Base-by-base conservation (phyloP, 2,888 invertebrate genomes). In the Tryphoninae sp. region DNA sequence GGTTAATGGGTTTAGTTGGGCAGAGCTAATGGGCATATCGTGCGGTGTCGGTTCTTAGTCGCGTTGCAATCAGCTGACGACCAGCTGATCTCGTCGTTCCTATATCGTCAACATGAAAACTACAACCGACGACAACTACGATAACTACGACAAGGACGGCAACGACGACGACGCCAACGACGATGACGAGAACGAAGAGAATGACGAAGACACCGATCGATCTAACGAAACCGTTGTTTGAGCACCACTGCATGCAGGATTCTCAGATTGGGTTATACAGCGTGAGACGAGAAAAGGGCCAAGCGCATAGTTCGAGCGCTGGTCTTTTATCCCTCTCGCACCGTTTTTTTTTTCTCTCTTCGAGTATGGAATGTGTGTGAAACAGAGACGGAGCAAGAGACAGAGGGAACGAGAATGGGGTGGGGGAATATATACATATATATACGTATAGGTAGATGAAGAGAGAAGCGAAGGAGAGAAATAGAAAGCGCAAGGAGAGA, bases 1-100 rank as follows among this genome's bases (percentile, higher is more conserved):
- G 86, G 88, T 88, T 89, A 89, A 90, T 89, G 86, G 89, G 87
- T 89, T 89, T 89, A 89, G 89, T 88, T 89, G 80, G 83, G 79
- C 65, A 77, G 61, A 78, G 84, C 84, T 86, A 86, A 86, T 86
- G 84, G 85, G 77, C 83, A 80, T 78, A 79, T 81, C 85, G 84
- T 79, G 78, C 78, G 78, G 80, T 80, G 71, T 80, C 73, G 85
- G 42, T 62, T 42, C 77, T 55, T 55, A 55, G 81, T 73, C 67
- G 80, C 82, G 82, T 78, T 81, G 71, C 85, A 88, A 90, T 89
- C 90, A 90, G 90, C 90, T 90, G 90, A 89, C 88, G 88, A 85
- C 87, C 90, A 90, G 90, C 90, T 90, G 90, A 86, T 80, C 83
- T 76, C 62, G 45, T 75, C 42, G 51, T 49, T 58, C 53, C 42